Percentiles rank a stretch among this genome's conserved stretches.
Evolutionary conservation across 2,797 vertebrate species (phyloP).

Genomic region (Lateolabrax maculatus): DNA sequence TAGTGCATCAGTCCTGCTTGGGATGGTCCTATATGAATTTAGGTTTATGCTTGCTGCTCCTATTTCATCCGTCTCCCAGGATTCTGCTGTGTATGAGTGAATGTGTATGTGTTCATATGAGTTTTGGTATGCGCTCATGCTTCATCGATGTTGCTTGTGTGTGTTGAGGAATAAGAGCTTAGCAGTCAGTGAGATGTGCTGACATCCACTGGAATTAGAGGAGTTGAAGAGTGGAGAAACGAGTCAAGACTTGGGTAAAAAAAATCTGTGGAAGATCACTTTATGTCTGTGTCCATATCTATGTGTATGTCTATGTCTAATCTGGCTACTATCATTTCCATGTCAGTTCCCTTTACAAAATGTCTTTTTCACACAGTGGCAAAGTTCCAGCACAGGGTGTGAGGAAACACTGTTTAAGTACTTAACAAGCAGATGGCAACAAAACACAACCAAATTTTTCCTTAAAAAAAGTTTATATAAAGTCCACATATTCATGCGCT

Average conservation of each 20-base stretch:
- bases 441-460: too few relatives aligned
- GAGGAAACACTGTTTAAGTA: slow-evolving; percentile 24
- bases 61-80: neutral
- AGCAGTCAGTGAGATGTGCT: slow-evolving; percentile 15
- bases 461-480: too few relatives aligned
- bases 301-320: neutral
- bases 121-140: too few relatives aligned
- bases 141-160: neutral
- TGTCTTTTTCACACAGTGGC: neutral
- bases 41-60: neutral
- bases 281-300: neutral
- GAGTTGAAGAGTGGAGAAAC: neutral
- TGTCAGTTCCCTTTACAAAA: neutral
- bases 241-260: neutral
- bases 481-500: neutral
- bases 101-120: neutral
- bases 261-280: slow-evolving; percentile 17
- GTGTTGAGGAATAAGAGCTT: neutral
- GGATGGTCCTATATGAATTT: neutral
- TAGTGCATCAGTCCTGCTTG: neutral
- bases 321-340: slow-evolving; percentile 4
- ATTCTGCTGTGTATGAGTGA: neutral
- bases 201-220: slow-evolving; percentile 10
- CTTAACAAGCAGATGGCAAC: slow-evolving; percentile 20
- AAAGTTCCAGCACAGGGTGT: neutral